Evolutionary conservation across 1,140 invertebrate genomes (phyloP), one percentile per base, ranked within the genome.

Genomic region (Phocides pigmalion): DNA sequence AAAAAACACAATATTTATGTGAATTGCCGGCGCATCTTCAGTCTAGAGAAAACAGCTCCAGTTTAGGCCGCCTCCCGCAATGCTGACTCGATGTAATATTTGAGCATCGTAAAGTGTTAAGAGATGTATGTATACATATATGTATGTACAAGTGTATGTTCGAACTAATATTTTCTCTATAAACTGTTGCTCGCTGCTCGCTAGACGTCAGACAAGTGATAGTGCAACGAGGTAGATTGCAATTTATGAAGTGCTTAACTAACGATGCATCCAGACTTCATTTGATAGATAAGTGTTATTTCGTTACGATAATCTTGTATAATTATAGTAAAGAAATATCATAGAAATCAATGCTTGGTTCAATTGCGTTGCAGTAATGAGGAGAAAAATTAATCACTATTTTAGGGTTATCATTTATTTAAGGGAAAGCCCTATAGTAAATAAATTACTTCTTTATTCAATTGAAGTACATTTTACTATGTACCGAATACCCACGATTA

Each of bases 241-340:
- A 56, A 56, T 58, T 54, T 44, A 56, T 56, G 39, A 58, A 58
- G 54, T 58, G 41, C 39, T 44, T 42, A 58, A 44, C 54, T 58
- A 58, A 58, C 54, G 54, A 58, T 44, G 54, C 54, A 58, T 58
- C 54, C 54, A 44, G 54, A 58, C 54, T 42, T 42, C 54, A 44
- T 32, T 58, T 42, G 54, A 42, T 44, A 25, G 53, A 44, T 20
- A 44, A 44, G 54, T 58, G 54, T 58, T 42, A 58, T 32, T 58
- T 42, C 54, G 41, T 58, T 44, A 58, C 54, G 41, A 58, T 58
- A 25, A 58, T 58, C 53, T 58, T 44, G 37, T 16, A 58, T 44
- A 58, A 58, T 58, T 58, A 58, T 41, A 49, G 14, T 19, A 44
- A 58, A 58, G 53, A 44, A 58, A 58, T 53, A 37, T n/a, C n/a